Conservation (phyloP, 2,888 invertebrate genomes). For the Acrobasis consociella region DNA sequence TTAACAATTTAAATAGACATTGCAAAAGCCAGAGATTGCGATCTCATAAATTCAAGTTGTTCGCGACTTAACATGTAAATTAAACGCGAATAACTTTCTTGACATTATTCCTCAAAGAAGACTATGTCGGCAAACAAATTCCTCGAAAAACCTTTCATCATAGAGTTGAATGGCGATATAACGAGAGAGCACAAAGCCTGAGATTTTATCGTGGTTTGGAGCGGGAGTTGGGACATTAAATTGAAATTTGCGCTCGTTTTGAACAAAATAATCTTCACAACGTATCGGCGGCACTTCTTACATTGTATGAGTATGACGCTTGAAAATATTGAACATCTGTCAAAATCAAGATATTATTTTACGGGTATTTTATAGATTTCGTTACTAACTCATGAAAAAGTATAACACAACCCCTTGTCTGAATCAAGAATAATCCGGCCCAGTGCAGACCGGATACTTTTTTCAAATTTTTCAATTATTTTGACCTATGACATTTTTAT, state of each 20-base stretch:
- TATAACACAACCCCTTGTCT: too few relatives aligned
- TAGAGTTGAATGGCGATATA: conserved; percentile 42
- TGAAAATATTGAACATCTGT: background rate
- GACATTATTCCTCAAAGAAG: conserved; percentile 24
- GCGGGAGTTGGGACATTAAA: conserved; percentile 42
- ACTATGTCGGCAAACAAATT: conserved; percentile 26
- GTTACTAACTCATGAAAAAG: too few relatives aligned
- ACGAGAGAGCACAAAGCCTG: conserved; percentile 44
- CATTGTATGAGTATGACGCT: conserved; percentile 5
- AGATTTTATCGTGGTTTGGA: conserved; percentile 41
- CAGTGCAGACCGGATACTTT: too few relatives aligned
- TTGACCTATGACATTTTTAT: too few relatives aligned
- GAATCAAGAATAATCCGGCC: too few relatives aligned
- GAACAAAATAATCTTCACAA: conserved; percentile 36
- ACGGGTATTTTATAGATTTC: too few relatives aligned
- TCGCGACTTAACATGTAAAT: conserved; percentile 13
- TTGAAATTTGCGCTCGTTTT: conserved; percentile 48
- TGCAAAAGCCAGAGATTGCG: conserved; percentile 13
- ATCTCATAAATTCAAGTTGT: conserved; percentile 13
- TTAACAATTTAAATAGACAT: conserved; percentile 13
- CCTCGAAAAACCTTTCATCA: conserved; percentile 37
- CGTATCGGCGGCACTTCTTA: conserved; percentile 26
- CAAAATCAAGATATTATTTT: background rate
- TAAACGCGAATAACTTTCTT: conserved; percentile 11
- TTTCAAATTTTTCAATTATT: too few relatives aligned